phyloP scores from a whole-genome alignment of 2,113 vertebrate genomes.

The Jaculus jaculus region DNA sequence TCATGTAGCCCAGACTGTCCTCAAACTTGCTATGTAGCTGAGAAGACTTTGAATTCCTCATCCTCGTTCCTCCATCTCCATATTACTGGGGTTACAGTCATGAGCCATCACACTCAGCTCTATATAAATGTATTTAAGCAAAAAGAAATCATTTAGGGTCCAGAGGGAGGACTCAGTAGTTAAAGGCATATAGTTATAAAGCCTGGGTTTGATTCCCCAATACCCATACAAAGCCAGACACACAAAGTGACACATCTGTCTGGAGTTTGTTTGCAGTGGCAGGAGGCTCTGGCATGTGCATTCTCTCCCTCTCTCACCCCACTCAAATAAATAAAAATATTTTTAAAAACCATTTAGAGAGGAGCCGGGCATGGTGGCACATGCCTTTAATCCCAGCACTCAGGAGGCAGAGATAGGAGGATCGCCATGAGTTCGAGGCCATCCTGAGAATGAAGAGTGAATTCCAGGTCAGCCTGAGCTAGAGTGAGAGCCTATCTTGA shows the following conservation, averaged over 20 bases:
- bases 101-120: neutral
- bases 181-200: neutral
- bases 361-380: no score
- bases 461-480: no score
- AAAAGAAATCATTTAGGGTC: neutral
- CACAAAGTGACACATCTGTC: no score
- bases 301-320: no score
- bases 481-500: no score
- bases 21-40: neutral
- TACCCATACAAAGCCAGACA: neutral
- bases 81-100: neutral
- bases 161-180: neutral
- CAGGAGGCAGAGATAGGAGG: no score
- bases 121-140: slow-evolving; percentile 4
- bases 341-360: neutral
- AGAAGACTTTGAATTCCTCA: neutral
- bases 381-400: no score
- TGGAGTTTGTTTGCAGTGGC: no score
- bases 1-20: neutral
- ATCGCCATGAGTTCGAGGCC: no score
- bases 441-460: no score
- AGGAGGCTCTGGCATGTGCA: no score
- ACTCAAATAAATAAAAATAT: no score
- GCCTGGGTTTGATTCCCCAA: neutral
- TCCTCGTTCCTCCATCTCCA: neutral